These are phyloP conservation scores for Danaus melanippus DNA, from an alignment of 1,140 invertebrate species.

Conservation along the genomic window DNA sequence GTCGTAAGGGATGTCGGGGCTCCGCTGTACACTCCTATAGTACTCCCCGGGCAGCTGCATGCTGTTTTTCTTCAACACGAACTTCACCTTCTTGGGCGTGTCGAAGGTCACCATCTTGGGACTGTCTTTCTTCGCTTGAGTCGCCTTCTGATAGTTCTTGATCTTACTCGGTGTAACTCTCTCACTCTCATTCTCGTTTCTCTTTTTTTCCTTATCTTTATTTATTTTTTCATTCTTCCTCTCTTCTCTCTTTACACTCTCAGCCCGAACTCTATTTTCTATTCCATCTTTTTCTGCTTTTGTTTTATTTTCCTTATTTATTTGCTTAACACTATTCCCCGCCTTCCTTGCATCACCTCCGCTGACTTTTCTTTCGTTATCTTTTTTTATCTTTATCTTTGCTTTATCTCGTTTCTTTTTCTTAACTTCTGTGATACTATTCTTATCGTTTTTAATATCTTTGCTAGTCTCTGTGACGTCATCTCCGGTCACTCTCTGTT, in stretches of 20 bases:
- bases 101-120: constrained; percentile 19
- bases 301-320: constrained; percentile 14
- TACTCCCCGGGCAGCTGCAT: constrained; percentile 80
- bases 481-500: constrained; percentile 20
- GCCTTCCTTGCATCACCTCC: constrained; percentile 11
- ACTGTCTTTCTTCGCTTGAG: constrained; percentile 17
- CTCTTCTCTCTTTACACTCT: constrained; percentile 8
- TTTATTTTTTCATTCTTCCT: constrained; percentile 7
- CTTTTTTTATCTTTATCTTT: constrained; percentile 9
- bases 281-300: constrained; percentile 14
- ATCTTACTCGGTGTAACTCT: constrained; percentile 41
- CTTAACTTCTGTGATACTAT: constrained; percentile 13
- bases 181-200: constrained; percentile 4
- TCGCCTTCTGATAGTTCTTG: constrained; percentile 41
- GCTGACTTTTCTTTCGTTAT: constrained; percentile 14
- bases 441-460: constrained; percentile 18
- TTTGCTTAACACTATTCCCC: constrained; percentile 7
- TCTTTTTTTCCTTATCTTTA: background rate
- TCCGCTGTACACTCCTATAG: constrained; percentile 76
- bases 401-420: constrained; percentile 10
- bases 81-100: constrained; percentile 74
- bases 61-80: constrained; percentile 77
- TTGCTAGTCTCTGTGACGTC: constrained; percentile 15
- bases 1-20: constrained; percentile 82
- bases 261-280: constrained; percentile 7